Evolutionary conservation across 2,888 invertebrate species (phyloP).

Genomic region (Peribatodes rhomboidaria): DNA sequence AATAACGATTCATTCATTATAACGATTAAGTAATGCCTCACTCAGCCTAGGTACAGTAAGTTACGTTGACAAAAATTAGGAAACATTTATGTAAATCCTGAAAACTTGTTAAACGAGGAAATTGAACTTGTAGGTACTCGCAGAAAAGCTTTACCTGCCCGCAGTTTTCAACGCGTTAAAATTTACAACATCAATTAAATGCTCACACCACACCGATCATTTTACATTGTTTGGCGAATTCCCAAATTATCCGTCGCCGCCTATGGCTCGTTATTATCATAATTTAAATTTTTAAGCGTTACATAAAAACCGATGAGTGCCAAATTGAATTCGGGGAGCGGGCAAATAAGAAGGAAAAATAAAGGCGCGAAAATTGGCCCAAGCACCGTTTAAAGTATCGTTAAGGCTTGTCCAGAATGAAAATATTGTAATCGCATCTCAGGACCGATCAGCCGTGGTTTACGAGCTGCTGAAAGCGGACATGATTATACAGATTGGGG

Average conservation of each 20-base stretch:
- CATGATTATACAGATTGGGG: slow-evolving; percentile 59
- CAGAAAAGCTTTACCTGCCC: slow-evolving; percentile 6
- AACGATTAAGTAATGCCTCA: background rate
- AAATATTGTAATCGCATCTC: slow-evolving; percentile 78
- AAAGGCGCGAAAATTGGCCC: slow-evolving; percentile 80
- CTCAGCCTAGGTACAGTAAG: too few relatives aligned
- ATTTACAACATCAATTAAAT: slow-evolving; percentile 72
- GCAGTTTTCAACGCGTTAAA: slow-evolving; percentile 34
- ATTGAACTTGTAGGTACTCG: background rate
- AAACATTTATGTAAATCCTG: background rate
- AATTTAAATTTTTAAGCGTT: slow-evolving; percentile 73
- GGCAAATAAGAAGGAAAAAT: slow-evolving; percentile 71
- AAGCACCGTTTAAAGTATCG: slow-evolving; percentile 82
- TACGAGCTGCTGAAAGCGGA: slow-evolving; percentile 73
- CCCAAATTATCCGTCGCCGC: slow-evolving; percentile 72
- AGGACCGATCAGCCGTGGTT: slow-evolving; percentile 63
- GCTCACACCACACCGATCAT: slow-evolving; percentile 65
- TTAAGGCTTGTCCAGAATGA: slow-evolving; percentile 76
- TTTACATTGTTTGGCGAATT: slow-evolving; percentile 71
- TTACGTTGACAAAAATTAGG: background rate
- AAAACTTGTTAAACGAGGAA: background rate
- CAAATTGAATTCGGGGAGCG: slow-evolving; percentile 84
- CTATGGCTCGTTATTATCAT: slow-evolving; percentile 77
- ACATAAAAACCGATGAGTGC: slow-evolving; percentile 80
- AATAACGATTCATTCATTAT: slow-evolving; percentile 8